Conservation (phyloP, 2,888 invertebrate species). For the Ophion costatus region DNA sequence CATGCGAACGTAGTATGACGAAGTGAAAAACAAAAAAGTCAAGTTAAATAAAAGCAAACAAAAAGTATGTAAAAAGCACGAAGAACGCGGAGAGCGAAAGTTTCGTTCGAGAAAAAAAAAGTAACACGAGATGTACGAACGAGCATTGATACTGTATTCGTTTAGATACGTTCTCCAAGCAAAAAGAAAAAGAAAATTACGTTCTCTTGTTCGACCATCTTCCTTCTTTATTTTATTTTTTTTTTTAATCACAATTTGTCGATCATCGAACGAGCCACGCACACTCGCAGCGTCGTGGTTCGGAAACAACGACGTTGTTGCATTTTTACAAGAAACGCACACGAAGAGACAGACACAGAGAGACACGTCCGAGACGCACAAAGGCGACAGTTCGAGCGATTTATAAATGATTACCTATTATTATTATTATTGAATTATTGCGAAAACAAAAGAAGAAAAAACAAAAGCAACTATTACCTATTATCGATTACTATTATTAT, state of each 20-base stretch:
- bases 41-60: slow-evolving; percentile 68
- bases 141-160: slow-evolving; percentile 81
- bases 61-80: slow-evolving; percentile 69
- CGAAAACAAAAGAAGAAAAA: slow-evolving; percentile 63
- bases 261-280: slow-evolving; percentile 53
- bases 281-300: slow-evolving; percentile 15
- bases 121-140: slow-evolving; percentile 76
- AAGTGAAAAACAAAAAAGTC: slow-evolving; percentile 63
- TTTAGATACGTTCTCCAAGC: slow-evolving; percentile 69
- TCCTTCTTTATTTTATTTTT: slow-evolving; percentile 68
- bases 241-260: slow-evolving; percentile 51
- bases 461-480: slow-evolving; percentile 72
- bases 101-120: slow-evolving; percentile 63
- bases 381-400: slow-evolving; percentile 59
- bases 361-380: slow-evolving; percentile 24
- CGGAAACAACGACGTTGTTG: slow-evolving; percentile 39
- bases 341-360: slow-evolving; percentile 13
- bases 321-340: slow-evolving; percentile 49
- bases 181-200: slow-evolving; percentile 62
- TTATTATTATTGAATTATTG: slow-evolving; percentile 70
- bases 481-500: slow-evolving; percentile 72
- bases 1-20: slow-evolving; percentile 66
- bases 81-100: slow-evolving; percentile 71
- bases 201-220: slow-evolving; percentile 72
- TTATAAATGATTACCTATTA: slow-evolving; percentile 70